phyloP scores from a whole-genome alignment of 2,113 vertebrate species.

The Lanius ludovicianus region DNA sequence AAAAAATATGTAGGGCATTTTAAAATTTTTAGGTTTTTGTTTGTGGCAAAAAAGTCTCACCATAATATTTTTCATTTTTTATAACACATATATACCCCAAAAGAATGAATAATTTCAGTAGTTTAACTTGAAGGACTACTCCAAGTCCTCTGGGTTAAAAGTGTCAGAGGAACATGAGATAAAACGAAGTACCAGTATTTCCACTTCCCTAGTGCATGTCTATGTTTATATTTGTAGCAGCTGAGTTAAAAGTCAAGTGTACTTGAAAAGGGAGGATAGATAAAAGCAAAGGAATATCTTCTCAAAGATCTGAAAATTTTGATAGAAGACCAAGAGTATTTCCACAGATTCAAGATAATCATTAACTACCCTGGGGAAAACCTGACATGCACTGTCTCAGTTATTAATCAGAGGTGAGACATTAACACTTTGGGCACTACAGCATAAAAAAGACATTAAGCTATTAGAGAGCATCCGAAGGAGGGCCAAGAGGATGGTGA shows the following conservation, averaged over 20 bases:
- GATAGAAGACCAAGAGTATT: not conserved
- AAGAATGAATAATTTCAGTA: not conserved
- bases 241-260: not conserved
- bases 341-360: not conserved
- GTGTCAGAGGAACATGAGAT: not conserved
- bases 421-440: not conserved
- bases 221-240: not conserved
- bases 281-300: not conserved
- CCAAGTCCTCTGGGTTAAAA: not conserved
- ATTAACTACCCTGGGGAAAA: not conserved
- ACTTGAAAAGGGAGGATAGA: not conserved
- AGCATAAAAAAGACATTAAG: not conserved
- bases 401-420: not conserved
- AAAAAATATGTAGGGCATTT: not conserved
- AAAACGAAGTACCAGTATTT: not conserved
- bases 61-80: not conserved
- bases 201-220: too few species aligned
- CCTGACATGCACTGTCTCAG: not conserved
- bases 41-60: not conserved
- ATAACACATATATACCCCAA: not conserved
- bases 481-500: not conserved
- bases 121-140: not conserved
- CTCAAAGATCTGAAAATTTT: not conserved
- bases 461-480: fast-evolving
- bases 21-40: not conserved